Conservation (phyloP, 2,888 invertebrate genomes). For the Pyrgus malvae region DNA sequence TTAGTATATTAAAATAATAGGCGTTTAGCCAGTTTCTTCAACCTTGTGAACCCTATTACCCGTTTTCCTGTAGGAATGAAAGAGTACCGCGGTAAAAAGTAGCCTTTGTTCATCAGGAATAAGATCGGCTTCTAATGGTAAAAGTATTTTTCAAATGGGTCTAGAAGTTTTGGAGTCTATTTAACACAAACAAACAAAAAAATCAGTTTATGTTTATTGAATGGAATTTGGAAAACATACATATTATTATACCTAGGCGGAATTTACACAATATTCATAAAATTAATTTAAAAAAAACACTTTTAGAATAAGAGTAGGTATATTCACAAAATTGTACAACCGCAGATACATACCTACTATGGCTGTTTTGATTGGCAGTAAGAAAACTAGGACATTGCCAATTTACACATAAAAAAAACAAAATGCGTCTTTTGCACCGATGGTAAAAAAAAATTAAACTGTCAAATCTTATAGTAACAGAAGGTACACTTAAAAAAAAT, state of each 20-base stretch:
- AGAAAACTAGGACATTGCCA: conserved; percentile 21
- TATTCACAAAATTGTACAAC: conserved; percentile 63
- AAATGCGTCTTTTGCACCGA: conserved; percentile 8
- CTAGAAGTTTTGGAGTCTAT: too few species aligned
- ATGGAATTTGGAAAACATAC: conserved; percentile 71
- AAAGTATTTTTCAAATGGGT: too few species aligned
- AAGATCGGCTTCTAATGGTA: too few species aligned
- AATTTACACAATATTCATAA: conserved; percentile 15
- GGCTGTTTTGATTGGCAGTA: conserved; percentile 55
- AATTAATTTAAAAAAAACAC: conserved; percentile 33
- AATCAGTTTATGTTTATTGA: conserved; percentile 70
- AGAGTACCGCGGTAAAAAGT: too few species aligned
- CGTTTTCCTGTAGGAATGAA: too few species aligned
- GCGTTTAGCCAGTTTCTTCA: too few species aligned
- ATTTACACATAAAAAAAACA: conserved; percentile 15
- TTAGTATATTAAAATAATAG: too few species aligned
- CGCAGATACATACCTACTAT: conserved; percentile 45
- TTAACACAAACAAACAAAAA: too few species aligned
- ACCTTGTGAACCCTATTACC: too few species aligned
- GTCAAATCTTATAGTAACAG: conserved; percentile 54
- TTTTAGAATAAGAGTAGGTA: conserved; percentile 36
- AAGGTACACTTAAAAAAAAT: conserved; percentile 62
- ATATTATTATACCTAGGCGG: conserved; percentile 62
- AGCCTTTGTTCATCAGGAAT: too few species aligned
- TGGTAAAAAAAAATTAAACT: conserved; percentile 44